Base-by-base conservation (phyloP, 2,888 invertebrate species). In the Desoria tigrina region DNA sequence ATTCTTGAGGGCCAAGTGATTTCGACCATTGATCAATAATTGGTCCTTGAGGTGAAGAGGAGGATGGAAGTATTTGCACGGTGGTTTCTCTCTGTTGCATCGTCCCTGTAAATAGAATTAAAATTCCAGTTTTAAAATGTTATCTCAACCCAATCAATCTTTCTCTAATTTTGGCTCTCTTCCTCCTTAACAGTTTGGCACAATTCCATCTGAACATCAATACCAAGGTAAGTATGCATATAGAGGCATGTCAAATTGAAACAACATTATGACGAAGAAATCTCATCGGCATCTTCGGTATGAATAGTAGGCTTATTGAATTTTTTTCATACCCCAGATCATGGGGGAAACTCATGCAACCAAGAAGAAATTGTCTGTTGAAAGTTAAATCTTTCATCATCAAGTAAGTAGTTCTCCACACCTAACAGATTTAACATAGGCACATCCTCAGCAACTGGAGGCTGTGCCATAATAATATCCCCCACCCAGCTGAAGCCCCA, bases 51-150 rank as follows among this genome's bases (percentile, higher is more conserved):
- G 87, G 84, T 99, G 99, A 84, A 98, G 98, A 78, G 99, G 99
- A 78, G 99, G 99, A 85, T 99, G 99, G 85, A 99, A 96, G 86
- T 99, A 99, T 87, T 99, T 99, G 92, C 99, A 99, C 79, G 98
- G 98, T 76, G 99, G 99, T 83, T 99, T 98, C 84, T 99, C 98
- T 80, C 99, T 89, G 83, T 98, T 98, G 88, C 99, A 99, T 84
- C 98, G 95, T 81, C 98, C 98, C 99, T 99, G 45, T 18, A 6
- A 45, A 45, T 18, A 45, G 45, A 45, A 45, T 18, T 60, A 53
- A 64, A 57, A 64, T 37, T 51, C n/a, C 16, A 21, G 23, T 39
- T 54, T 27, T 11, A 62, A 24, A n/a, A 37, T 18, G 49, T 62
- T 28, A 55, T 57, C 45, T 45, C 32, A 37, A 42, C 28, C 28